Evolutionary conservation across 2,888 invertebrate genomes (phyloP).

Genomic region (Sacculina carcini): DNA sequence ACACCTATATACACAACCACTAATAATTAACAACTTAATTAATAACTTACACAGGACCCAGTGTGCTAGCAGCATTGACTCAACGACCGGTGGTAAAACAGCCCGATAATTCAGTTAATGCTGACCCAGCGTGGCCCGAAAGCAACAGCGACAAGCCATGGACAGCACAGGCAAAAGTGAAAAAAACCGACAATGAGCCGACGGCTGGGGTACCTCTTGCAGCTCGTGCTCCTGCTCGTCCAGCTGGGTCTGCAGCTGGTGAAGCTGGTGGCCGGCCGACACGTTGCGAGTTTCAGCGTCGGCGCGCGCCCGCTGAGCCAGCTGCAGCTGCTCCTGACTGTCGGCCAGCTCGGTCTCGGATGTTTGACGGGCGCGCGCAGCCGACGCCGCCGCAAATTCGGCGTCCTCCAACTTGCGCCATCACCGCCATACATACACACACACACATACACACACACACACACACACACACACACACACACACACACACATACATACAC

Average conservation of each 20-base stretch:
- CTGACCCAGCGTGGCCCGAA: too few relatives aligned
- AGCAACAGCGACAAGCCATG: too few relatives aligned
- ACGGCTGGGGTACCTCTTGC: slow-evolving; percentile 39
- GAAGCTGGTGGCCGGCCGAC: slow-evolving; percentile 43
- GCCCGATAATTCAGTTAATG: too few relatives aligned
- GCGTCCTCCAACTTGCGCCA: slow-evolving; percentile 52
- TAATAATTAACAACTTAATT: too few relatives aligned
- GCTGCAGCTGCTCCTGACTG: slow-evolving; percentile 52
- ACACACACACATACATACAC: too few relatives aligned
- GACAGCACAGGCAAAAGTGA: too few relatives aligned
- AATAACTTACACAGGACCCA: too few relatives aligned
- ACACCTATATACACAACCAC: too few relatives aligned
- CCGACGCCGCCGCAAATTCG: slow-evolving; percentile 55
- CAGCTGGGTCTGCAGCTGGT: slow-evolving; percentile 46
- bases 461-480: too few relatives aligned
- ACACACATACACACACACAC: background rate
- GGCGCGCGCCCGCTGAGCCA: slow-evolving; percentile 38
- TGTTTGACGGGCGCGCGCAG: slow-evolving; percentile 57
- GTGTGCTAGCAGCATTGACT: too few relatives aligned
- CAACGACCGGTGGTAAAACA: too few relatives aligned
- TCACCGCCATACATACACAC: background rate
- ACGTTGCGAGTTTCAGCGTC: slow-evolving; percentile 56
- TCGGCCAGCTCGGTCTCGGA: slow-evolving; percentile 68
- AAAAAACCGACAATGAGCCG: too few relatives aligned
- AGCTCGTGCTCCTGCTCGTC: slow-evolving; percentile 87